Conservation (phyloP, 2,888 invertebrate genomes). For the Phyto melanocephala region DNA sequence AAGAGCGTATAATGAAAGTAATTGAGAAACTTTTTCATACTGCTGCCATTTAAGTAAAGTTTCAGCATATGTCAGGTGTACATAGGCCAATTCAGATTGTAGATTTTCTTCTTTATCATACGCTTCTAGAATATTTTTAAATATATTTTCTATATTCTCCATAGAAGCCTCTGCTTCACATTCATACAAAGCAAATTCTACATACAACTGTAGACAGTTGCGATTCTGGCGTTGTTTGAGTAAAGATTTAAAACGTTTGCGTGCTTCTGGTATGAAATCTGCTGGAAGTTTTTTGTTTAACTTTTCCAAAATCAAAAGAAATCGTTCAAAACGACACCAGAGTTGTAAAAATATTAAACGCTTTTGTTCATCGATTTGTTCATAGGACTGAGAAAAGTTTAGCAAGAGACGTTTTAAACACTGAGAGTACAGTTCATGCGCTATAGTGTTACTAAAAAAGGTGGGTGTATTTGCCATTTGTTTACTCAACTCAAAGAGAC, state of each 20-base stretch:
- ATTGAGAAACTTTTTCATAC: conserved; percentile 67
- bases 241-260: conserved; percentile 80
- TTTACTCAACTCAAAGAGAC: conserved; percentile 76
- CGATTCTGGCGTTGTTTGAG: conserved; percentile 81
- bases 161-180: conserved; percentile 76
- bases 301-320: conserved; percentile 80
- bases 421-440: conserved; percentile 81
- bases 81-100: conserved; percentile 70
- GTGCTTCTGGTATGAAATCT: conserved; percentile 71
- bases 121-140: conserved; percentile 79
- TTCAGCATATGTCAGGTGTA: conserved; percentile 71
- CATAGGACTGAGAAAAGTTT: conserved; percentile 80
- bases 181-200: conserved; percentile 83
- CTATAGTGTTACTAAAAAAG: conserved; percentile 81
- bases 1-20: conserved; percentile 69
- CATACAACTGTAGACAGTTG: conserved; percentile 81
- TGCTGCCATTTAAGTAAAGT: conserved; percentile 69
- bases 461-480: conserved; percentile 82
- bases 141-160: conserved; percentile 71
- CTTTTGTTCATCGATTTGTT: conserved; percentile 78
- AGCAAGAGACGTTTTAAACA: conserved; percentile 80
- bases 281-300: conserved; percentile 75
- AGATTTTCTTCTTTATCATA: conserved; percentile 59
- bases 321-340: conserved; percentile 83
- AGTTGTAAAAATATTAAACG: conserved; percentile 81